Conservation (phyloP, 2,888 invertebrate genomes). For the Drosophila villosipedis region DNA sequence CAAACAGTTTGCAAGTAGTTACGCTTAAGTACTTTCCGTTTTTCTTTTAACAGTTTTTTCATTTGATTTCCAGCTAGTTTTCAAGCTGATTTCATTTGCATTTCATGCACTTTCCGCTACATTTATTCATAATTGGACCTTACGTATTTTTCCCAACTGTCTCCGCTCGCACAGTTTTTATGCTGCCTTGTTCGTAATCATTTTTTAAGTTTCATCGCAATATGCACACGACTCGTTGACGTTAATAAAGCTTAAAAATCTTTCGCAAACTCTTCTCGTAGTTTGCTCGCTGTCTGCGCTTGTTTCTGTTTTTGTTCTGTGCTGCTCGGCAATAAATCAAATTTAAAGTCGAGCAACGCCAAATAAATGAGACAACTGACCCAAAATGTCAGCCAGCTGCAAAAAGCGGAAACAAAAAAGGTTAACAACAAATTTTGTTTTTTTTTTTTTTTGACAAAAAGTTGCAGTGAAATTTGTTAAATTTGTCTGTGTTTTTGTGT, state of each 20-base stretch:
- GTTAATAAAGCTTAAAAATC: constrained; percentile 44
- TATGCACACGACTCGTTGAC: constrained; percentile 72
- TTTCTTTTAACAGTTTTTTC: background rate
- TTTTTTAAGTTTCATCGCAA: constrained; percentile 36
- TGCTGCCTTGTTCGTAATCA: constrained; percentile 13
- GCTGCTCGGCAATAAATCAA: constrained; percentile 68
- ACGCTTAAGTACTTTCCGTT: background rate
- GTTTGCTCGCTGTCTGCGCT: background rate
- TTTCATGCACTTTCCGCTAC: constrained; percentile 20
- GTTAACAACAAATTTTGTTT: constrained; percentile 2
- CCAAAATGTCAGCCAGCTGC: constrained; percentile 68
- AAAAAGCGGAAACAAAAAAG: constrained; percentile 56
- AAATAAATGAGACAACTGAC: constrained; percentile 77
- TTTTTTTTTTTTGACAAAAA: constrained; percentile 7
- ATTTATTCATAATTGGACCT: constrained; percentile 49
- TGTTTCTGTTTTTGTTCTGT: constrained; percentile 2
- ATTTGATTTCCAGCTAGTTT: constrained; percentile 9
- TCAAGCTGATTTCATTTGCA: constrained; percentile 22
- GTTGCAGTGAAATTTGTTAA: constrained; percentile 55
- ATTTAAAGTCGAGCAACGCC: constrained; percentile 63
- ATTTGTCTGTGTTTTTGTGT: constrained; percentile 32
- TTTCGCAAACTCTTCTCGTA: background rate
- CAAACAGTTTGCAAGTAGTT: background rate
- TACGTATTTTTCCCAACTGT: constrained; percentile 23
- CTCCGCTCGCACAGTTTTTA: background rate